Conservation (phyloP, 2,113 vertebrate species). For the Oriolus oriolus region DNA sequence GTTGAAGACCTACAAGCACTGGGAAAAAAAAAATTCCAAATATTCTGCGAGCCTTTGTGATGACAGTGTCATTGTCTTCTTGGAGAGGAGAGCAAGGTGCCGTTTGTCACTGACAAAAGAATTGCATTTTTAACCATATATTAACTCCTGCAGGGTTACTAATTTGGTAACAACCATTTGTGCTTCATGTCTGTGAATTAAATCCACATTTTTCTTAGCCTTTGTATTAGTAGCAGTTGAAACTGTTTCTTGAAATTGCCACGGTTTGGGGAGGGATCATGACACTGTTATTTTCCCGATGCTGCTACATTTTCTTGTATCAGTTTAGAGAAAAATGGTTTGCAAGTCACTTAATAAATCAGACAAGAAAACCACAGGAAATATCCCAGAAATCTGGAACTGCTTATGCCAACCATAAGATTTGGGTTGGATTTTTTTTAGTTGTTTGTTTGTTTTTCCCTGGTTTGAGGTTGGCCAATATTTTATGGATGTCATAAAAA, state of each 20-base stretch:
- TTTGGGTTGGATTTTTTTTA: not conserved
- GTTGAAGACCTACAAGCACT: not conserved
- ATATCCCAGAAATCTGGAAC: not conserved
- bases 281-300: not conserved
- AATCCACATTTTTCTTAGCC: not conserved
- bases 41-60: not conserved
- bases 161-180: not conserved
- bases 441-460: not conserved
- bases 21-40: not conserved
- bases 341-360: not conserved
- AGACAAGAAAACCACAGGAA: not conserved
- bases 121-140: not conserved
- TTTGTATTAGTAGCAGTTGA: not conserved
- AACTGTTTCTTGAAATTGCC: not conserved
- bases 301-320: not conserved
- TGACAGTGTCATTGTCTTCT: not conserved
- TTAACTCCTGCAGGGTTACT: not conserved
- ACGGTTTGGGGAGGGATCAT: not conserved
- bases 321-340: not conserved
- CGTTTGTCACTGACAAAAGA: not conserved
- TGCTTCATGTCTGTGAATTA: not conserved
- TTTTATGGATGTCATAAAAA: not conserved
- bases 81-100: not conserved
- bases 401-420: not conserved
- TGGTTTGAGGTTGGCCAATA: not conserved